Evolutionary conservation across 1,140 invertebrate species (phyloP), one percentile per base, ranked within the genome.

Genomic region (Coenobita brevimanus): DNA sequence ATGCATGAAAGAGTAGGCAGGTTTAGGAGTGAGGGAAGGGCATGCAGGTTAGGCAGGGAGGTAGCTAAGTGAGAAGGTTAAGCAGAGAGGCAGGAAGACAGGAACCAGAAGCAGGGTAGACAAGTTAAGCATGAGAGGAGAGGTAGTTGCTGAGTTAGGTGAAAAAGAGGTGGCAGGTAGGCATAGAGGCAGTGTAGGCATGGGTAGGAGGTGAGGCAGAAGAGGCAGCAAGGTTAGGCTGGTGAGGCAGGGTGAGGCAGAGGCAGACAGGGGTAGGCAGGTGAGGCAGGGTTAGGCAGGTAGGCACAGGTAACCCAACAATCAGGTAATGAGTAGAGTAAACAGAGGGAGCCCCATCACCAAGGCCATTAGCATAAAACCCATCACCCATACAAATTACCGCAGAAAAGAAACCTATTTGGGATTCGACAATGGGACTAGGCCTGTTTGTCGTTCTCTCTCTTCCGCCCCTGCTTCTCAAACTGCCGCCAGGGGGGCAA

Each of bases 321-420:
- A 84, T 15, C 69, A 57, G 82, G 73, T 85, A 60, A 85, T 85
- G 73, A 85, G 46, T 76, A 85, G 30, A 76, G 54, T 75, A 76
- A 85, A 85, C 82, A 85, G 21, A 36, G 36, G 54, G 21, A 36
- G 36, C 33, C 46, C 57, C 17, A 30, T 24, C 69, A 33, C 38
- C 21, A 36, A 15, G 36, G 33, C 50, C 33, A 85, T 85, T 85
- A 85, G 57, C 82, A 85, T 85, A 85, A 85, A 85, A 78, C 82
- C 73, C 82, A 85, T 85, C 75, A 85, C 82, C 82, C 54, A 38
- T 62, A 85, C 71, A 85, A 85, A 76, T 85, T 75, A 85, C 57
- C 46, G 62, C 50, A 50, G 41, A 78, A 85, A 60, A 85, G 57
- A 85, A 78, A 75, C 33, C 57, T 85, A 85, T 85, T 85, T 85